Evolutionary conservation across 1,140 invertebrate genomes (phyloP).

Genomic region (Brachionus rubens): DNA sequence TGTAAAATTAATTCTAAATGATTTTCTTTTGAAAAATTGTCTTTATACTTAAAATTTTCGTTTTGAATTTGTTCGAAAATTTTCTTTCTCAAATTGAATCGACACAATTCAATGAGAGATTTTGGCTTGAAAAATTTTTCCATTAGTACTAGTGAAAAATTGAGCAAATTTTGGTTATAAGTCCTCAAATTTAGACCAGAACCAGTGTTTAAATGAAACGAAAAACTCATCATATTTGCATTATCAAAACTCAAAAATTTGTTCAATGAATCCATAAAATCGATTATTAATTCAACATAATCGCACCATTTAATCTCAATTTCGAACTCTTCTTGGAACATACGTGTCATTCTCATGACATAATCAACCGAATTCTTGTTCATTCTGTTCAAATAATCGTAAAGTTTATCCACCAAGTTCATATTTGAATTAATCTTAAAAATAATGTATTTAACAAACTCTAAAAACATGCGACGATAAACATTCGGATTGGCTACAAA

Average conservation of each 20-base stretch:
- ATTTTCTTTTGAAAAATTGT: background rate
- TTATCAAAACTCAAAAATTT: slow-evolving; percentile 27
- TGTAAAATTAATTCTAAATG: background rate
- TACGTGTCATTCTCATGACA: background rate
- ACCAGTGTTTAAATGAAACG: background rate
- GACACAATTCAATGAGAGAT: slow-evolving; percentile 18
- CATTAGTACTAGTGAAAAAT: background rate
- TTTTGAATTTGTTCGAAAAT: background rate
- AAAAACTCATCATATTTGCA: slow-evolving; percentile 1
- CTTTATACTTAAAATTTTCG: background rate
- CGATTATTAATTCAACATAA: background rate
- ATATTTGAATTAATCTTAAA: slow-evolving; percentile 41
- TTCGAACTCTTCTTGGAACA: background rate
- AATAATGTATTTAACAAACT: slow-evolving; percentile 28
- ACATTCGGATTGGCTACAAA: slow-evolving; percentile 30
- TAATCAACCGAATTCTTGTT: slow-evolving; percentile 21
- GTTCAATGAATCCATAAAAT: slow-evolving; percentile 43
- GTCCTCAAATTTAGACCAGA: background rate
- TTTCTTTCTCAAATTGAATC: background rate
- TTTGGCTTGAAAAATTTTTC: slow-evolving; percentile 17
- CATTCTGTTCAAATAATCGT: slow-evolving; percentile 19
- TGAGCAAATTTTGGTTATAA: slow-evolving; percentile 17
- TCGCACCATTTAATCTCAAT: slow-evolving; percentile 18
- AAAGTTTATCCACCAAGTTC: background rate
- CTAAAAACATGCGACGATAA: slow-evolving; percentile 33